Evolutionary conservation across 1,140 invertebrate genomes (phyloP), one percentile per base, ranked within the genome.

Genomic region (Penaeus vannamei): DNA sequence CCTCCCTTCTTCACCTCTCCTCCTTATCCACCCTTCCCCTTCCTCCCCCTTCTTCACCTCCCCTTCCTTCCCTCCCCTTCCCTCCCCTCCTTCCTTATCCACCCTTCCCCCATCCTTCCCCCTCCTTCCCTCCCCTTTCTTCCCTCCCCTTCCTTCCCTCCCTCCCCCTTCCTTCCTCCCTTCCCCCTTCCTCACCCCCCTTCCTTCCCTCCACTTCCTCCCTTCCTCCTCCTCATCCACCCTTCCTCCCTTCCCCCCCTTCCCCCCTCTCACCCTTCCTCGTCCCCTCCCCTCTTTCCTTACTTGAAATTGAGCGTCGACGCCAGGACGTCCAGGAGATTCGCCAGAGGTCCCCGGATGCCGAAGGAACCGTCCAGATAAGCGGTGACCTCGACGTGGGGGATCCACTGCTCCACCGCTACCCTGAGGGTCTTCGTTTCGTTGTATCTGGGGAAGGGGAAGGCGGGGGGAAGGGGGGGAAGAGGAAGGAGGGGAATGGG

Each of bases 381-480:
- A 0, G 29, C 29, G 59, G 14, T 12, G 12, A 87, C 26, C 20
- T 23, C 66, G 17, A 83, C 80, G 46, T 87, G 86, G 1, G 86
- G 86, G 17, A 42, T 53, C 86, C 86, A 87, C 19, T 87, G 26
- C 61, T 87, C 86, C 79, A 87, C 86, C n/a, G 86, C 86, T n/a
- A 87, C 86, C 12, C 86, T 23, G 5, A 87, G 61, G 1, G 53
- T 59, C 17, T 12, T 36, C 36, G 10, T 19, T 29, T 66, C 17
- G 14, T 61, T 61, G n/a, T 61, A n/a, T 22, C 59, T 61, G 82
- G 10, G 10, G n/a, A 23, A 17, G 36, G 12, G 59, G 19, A 14
- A 46, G 0, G n/a, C 17, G 32, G 46, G 17, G 36, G n/a, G 14
- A 3, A 22, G 46, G 29, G 53, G 1, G 53, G 53, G 53, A 2